phyloP scores from a whole-genome alignment of 2,888 invertebrate species.

The Magallana nippona region DNA sequence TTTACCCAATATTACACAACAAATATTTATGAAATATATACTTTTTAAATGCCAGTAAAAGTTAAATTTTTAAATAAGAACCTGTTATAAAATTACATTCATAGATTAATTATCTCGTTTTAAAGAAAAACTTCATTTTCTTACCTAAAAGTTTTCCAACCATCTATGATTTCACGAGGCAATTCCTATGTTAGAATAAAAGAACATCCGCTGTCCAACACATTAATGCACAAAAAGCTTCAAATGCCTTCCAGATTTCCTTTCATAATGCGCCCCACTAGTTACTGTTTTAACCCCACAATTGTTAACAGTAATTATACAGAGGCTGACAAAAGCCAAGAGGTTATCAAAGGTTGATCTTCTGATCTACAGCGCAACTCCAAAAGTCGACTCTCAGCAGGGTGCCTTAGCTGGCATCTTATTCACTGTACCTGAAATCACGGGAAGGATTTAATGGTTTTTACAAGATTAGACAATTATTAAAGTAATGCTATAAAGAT shows the following conservation, averaged over 20 bases:
- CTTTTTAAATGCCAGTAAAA: no score
- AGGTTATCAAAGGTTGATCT: constrained; percentile 19
- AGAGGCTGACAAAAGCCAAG: constrained; percentile 29
- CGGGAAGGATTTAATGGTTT: no score
- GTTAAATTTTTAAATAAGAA: no score
- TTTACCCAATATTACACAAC: no score
- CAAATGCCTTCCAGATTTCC: constrained; percentile 17
- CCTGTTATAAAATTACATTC: no score
- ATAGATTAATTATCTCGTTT: no score
- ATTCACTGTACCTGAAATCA: background rate
- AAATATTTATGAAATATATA: no score
- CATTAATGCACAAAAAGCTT: constrained; percentile 23
- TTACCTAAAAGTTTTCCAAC: background rate
- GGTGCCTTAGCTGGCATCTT: background rate
- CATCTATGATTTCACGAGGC: background rate
- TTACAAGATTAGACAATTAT: no score
- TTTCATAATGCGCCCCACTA: background rate
- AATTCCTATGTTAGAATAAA: background rate
- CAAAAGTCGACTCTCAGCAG: background rate
- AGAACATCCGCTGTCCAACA: background rate
- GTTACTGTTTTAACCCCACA: constrained; percentile 8
- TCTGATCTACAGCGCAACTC: constrained; percentile 6
- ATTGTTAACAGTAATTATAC: constrained; percentile 27
- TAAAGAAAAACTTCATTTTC: background rate
- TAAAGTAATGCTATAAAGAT: no score